Evolutionary conservation across 1,140 invertebrate genomes (phyloP).

Genomic region (Paraescarpia echinospica): DNA sequence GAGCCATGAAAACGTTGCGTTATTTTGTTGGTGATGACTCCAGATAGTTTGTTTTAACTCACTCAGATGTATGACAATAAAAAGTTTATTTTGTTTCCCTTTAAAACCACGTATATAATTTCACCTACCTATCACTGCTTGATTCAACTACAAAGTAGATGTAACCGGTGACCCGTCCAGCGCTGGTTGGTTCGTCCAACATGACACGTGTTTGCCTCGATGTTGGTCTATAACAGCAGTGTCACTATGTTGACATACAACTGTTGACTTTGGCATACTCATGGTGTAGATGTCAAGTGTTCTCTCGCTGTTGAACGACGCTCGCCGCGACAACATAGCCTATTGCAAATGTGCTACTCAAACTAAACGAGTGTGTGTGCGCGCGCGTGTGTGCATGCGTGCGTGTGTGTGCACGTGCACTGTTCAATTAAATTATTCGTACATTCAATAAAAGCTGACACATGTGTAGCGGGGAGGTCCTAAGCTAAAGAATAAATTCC

Average conservation of each 20-base stretch:
- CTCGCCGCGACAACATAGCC: background rate
- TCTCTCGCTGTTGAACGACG: background rate
- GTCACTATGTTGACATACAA: background rate
- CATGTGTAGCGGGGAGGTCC: too few species aligned
- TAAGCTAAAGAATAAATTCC: too few species aligned
- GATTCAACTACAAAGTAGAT: background rate
- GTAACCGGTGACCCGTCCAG: too few species aligned
- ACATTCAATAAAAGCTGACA: too few species aligned
- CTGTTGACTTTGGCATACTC: background rate
- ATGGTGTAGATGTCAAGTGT: background rate
- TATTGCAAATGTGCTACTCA: background rate
- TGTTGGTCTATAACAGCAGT: background rate
- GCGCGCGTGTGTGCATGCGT: background rate
- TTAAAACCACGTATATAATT: too few species aligned
- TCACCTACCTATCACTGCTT: background rate
- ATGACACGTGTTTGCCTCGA: background rate
- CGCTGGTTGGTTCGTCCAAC: background rate
- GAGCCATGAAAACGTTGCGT: too few species aligned
- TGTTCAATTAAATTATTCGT: too few species aligned
- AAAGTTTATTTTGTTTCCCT: too few species aligned
- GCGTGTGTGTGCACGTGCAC: background rate
- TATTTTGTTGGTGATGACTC: too few species aligned
- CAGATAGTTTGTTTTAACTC: too few species aligned
- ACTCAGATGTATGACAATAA: too few species aligned
- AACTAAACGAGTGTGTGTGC: background rate